Base-by-base conservation (phyloP, 2,113 vertebrate species). In the Caretta caretta region DNA sequence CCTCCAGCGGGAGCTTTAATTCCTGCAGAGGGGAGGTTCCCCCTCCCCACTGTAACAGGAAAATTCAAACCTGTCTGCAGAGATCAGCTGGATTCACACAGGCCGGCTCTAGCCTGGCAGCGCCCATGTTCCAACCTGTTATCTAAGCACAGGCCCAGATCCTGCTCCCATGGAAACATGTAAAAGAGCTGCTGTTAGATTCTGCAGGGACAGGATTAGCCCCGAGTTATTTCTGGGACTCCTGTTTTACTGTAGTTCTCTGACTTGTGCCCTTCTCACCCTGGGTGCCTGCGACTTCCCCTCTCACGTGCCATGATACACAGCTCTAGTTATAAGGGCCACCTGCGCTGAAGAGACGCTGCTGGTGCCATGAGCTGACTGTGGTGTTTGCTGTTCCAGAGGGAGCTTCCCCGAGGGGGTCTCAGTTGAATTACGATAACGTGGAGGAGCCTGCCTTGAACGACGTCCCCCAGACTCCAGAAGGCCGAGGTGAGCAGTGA, bases 381-480 rank as follows among this genome's bases (percentile, higher is more conserved):
- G 69, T 38, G 69, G 69, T 75, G n/a, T 38, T 72, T 72, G 69
- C 69, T 42, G 19, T 72, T 65, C 4, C n/a, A 72, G 69, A 42
- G n/a, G 20, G 31, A 24, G 20, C 2, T 42, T 75, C 20, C 20
- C n/a, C 1, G 1, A 4, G 1, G 20, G 69, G 17, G 17, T 42
- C 69, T 42, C 20, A 75, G 69, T 1, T 38, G 4, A n/a, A 42
- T 42, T 75, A 75, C 3, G 20, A 75, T 19, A 42, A 42, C 2
- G 20, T 24, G 69, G 69, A 75, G 69, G 31, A 65, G 6, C 59
- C 14, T 8, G 59, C 59, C 19, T 38, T 38, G n/a, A 42, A 11
- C 1, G n/a, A 75, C 1, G 17, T 20, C 2, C n/a, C n/a, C 4
- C 69, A 38, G 69, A 42, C 69, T 75, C n/a, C 8, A 4, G 20